A percentile compares a stretch with the other conserved stretches of the same genome.
These are phyloP conservation scores for Tanypteryx hageni DNA, from an alignment of 2,888 invertebrate species.

Conservation along the genomic window DNA sequence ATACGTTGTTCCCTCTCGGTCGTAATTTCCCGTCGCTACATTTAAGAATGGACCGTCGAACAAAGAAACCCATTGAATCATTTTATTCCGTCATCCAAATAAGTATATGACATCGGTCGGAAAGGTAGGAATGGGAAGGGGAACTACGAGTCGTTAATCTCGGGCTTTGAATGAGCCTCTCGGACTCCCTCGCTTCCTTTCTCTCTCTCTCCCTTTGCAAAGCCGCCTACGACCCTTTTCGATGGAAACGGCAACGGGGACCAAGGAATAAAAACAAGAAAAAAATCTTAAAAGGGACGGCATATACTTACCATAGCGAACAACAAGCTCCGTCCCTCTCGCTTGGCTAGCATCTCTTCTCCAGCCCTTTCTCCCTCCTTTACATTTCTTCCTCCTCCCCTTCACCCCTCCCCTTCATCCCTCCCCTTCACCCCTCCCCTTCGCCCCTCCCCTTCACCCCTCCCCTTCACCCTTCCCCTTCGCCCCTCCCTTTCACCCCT, in stretches of 20 bases:
- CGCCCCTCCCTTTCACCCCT: not conserved
- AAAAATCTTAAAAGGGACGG: not conserved
- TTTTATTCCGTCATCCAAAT: not conserved
- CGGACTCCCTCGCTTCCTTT: too few species aligned
- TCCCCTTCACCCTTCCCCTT: not conserved
- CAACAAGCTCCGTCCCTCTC: not conserved
- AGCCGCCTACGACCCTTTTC: not conserved
- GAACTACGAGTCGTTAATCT: slow-evolving; percentile 17
- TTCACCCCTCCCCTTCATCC: not conserved
- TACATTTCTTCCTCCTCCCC: too few species aligned
- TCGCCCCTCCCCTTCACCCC: not conserved
- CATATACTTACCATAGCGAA: not conserved
- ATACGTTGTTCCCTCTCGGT: not conserved
- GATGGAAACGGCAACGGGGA: not conserved
- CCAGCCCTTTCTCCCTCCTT: not conserved
- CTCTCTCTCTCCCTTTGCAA: not conserved
- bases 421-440: not conserved
- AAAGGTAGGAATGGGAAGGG: not conserved
- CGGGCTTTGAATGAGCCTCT: not conserved
- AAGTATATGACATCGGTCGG: slow-evolving; percentile 7
- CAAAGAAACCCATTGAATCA: not conserved
- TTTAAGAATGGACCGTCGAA: not conserved
- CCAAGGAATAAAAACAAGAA: not conserved
- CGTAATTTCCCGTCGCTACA: not conserved
- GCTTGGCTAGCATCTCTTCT: not conserved